These are phyloP conservation scores for Stercorarius parasiticus DNA, from an alignment of 2,113 vertebrate genomes.

Conservation along the genomic window DNA sequence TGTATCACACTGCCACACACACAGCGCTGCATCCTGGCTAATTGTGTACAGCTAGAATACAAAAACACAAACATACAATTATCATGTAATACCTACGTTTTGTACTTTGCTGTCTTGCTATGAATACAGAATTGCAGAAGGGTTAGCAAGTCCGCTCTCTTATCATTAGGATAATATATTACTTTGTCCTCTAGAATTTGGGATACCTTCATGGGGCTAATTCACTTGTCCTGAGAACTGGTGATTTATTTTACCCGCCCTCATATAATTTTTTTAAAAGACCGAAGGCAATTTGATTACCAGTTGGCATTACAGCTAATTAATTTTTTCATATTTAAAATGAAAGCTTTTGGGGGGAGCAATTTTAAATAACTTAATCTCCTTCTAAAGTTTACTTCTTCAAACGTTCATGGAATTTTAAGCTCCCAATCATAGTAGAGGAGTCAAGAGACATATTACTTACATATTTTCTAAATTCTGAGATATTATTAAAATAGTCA, in stretches of 20 bases:
- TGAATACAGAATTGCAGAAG: neutral
- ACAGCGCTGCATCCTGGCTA: conserved; percentile 90
- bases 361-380: neutral
- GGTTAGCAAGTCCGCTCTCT: neutral
- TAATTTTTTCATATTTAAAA: neutral
- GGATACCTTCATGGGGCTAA: neutral
- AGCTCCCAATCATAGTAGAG: neutral
- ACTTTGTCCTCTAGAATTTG: neutral
- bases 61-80: neutral
- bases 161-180: neutral
- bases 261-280: neutral
- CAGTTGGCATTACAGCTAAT: neutral
- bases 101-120: neutral
- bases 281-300: neutral
- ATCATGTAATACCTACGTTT: accelerated
- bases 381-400: neutral
- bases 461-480: accelerated
- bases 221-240: neutral
- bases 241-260: neutral
- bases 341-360: accelerated
- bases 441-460: neutral
- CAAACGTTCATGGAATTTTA: neutral
- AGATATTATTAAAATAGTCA: neutral
- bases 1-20: conserved; percentile 93
- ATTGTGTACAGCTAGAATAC: conserved; percentile 86